These are phyloP conservation scores for Oncorhynchus kisutch DNA, from an alignment of 2,113 vertebrate species.

Conservation along the genomic window DNA sequence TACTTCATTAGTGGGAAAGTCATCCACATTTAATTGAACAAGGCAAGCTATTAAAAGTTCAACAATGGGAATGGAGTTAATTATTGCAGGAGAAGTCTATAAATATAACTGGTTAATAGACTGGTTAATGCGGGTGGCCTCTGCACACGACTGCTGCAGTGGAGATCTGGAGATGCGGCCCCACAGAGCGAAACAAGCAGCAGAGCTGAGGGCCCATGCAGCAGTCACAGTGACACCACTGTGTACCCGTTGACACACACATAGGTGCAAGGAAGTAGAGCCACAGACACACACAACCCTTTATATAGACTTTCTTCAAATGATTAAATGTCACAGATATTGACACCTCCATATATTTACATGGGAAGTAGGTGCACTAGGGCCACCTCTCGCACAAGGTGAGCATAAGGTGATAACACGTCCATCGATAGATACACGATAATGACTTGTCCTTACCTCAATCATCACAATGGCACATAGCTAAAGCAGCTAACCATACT, in stretches of 20 bases:
- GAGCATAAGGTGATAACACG: constrained; percentile 12
- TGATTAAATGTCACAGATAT: background rate
- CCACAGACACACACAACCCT: background rate
- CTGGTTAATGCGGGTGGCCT: constrained; percentile 33
- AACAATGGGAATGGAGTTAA: constrained; percentile 35
- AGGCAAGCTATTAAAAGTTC: constrained; percentile 32
- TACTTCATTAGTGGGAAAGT: constrained; percentile 2
- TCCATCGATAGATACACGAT: constrained; percentile 11
- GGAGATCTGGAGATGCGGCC: background rate
- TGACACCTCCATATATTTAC: background rate
- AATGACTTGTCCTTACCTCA: background rate
- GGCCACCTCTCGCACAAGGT: background rate
- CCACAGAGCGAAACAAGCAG: background rate
- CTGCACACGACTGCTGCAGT: constrained; percentile 15
- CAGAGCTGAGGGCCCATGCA: background rate
- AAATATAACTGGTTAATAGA: constrained; percentile 42
- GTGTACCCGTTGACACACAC: background rate
- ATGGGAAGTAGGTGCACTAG: background rate
- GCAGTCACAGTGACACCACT: background rate
- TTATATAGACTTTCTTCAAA: background rate
- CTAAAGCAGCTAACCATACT: background rate
- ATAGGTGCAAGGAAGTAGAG: no score
- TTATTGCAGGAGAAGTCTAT: constrained; percentile 20
- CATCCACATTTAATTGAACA: constrained; percentile 40
- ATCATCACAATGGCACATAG: background rate